These are phyloP conservation scores for Clarias batrachus DNA, from an alignment of 2,113 vertebrate genomes.

Conservation along the genomic window DNA sequence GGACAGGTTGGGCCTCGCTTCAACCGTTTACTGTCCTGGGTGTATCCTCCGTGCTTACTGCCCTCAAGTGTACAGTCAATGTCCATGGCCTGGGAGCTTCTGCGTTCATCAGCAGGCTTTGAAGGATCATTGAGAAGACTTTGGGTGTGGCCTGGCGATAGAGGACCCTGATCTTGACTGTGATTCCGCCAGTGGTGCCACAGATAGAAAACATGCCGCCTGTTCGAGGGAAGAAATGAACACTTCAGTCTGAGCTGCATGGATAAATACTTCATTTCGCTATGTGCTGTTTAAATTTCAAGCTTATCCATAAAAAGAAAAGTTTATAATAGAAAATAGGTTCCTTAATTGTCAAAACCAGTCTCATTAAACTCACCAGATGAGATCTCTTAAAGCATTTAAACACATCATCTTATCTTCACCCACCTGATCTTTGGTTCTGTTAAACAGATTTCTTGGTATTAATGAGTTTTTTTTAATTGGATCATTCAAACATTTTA, in stretches of 20 bases:
- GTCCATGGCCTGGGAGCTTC: constrained; percentile 81
- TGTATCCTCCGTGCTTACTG: constrained; percentile 77
- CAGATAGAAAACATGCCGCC: constrained; percentile 86
- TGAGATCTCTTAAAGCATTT: neutral
- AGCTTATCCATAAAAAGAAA: neutral
- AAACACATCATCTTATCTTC: neutral
- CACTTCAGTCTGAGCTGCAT: neutral
- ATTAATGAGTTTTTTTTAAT: neutral
- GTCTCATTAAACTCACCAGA: neutral
- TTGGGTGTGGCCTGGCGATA: constrained; percentile 58
- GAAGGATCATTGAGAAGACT: constrained; percentile 62
- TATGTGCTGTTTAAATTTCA: neutral
- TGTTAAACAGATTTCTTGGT: neutral
- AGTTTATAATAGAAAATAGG: neutral
- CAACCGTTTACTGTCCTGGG: constrained; percentile 87
- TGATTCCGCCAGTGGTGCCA: constrained; percentile 80
- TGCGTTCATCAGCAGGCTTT: constrained; percentile 37
- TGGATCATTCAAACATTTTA: neutral
- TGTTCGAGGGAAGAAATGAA: constrained; percentile 54
- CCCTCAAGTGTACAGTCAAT: constrained; percentile 75
- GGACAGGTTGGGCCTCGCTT: constrained; percentile 79
- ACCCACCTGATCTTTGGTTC: neutral
- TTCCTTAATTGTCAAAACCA: neutral
- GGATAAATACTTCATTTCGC: neutral
- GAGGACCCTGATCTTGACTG: constrained; percentile 39